phyloP scores from a whole-genome alignment of 2,113 vertebrate species.

The Bostrychus sinensis region DNA sequence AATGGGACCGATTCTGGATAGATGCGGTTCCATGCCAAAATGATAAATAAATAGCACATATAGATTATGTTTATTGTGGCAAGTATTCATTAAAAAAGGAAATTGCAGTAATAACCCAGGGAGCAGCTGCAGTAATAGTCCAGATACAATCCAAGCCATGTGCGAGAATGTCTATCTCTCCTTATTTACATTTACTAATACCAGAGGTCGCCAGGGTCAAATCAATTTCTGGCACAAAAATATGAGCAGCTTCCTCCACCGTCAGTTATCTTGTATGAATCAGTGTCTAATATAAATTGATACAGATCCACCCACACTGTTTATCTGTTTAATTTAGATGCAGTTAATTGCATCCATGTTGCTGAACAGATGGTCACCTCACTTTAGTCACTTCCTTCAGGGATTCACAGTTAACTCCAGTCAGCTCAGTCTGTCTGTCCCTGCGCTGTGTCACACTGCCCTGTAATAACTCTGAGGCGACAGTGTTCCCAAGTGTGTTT shows the following conservation, averaged over 20 bases:
- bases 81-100: no score
- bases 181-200: constrained; percentile 17
- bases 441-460: constrained; percentile 9
- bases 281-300: constrained; percentile 27
- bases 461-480: constrained; percentile 17
- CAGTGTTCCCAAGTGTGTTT: constrained; percentile 4
- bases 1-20: no score
- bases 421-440: constrained; percentile 45
- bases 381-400: constrained; percentile 42
- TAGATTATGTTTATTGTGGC: no score
- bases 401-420: constrained; percentile 39
- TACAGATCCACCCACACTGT: constrained; percentile 41
- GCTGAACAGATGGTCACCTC: constrained; percentile 56
- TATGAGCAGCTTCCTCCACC: background rate
- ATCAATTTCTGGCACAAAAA: background rate
- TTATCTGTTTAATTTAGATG: constrained; percentile 48
- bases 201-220: constrained; percentile 8
- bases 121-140: background rate
- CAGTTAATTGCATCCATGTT: constrained; percentile 55
- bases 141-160: background rate
- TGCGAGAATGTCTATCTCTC: background rate
- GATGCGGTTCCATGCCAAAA: no score
- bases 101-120: no score
- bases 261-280: constrained; percentile 23
- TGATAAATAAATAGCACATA: no score